Percentiles rank a stretch among this genome's conserved stretches.
These are phyloP conservation scores for Ptiloglossa arizonensis DNA, from an alignment of 1,140 invertebrate species.

Conservation along the genomic window DNA sequence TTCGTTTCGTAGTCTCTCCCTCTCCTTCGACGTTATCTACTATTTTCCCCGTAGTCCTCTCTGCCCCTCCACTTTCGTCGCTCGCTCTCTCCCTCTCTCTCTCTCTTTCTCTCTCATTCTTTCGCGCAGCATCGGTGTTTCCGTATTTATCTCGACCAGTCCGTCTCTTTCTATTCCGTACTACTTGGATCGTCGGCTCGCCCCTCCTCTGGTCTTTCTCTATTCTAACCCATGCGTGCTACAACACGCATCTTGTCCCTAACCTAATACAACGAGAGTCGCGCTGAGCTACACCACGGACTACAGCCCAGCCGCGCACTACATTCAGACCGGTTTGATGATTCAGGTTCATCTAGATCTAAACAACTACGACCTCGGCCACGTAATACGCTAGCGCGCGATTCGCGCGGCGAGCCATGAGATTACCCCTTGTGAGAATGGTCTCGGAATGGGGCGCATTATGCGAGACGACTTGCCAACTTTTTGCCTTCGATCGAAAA, in stretches of 20 bases:
- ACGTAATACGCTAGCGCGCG: constrained; percentile 65
- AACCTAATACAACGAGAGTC: constrained; percentile 80
- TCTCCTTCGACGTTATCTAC: constrained; percentile 23
- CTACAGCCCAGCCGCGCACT: constrained; percentile 55
- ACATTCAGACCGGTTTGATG: constrained; percentile 77
- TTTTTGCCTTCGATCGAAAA: no score
- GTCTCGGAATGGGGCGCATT: constrained; percentile 23
- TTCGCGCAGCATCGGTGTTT: neutral
- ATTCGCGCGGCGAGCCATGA: constrained; percentile 36
- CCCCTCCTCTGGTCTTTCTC: constrained; percentile 47
- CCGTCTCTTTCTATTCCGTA: neutral
- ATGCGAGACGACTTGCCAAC: neutral
- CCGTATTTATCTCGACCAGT: constrained; percentile 1
- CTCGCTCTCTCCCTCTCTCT: neutral
- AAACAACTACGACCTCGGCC: constrained; percentile 65
- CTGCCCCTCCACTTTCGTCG: neutral
- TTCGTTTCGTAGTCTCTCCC: neutral
- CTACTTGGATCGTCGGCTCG: constrained; percentile 23
- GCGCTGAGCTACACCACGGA: constrained; percentile 67
- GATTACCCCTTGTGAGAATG: constrained; percentile 44
- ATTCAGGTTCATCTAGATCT: constrained; percentile 80
- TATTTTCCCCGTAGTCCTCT: neutral
- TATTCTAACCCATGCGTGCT: constrained; percentile 74
- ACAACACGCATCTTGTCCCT: constrained; percentile 73
- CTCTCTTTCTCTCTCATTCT: no score